These are phyloP conservation scores for Bugula neritina DNA, from an alignment of 2,888 invertebrate genomes.

Conservation along the genomic window DNA sequence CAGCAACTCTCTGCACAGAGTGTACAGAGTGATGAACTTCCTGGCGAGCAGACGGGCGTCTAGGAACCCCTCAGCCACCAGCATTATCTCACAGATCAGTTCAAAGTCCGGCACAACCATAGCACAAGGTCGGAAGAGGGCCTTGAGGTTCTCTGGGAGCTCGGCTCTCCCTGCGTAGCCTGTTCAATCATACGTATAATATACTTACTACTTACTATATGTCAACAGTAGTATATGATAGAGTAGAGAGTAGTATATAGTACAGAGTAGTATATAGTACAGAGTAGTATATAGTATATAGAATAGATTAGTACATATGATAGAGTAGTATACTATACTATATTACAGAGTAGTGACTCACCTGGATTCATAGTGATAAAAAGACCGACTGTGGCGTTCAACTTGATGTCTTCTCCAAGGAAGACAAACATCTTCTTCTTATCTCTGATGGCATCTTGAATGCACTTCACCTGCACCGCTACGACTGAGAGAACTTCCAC, in stretches of 20 bases:
- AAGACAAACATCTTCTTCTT: conserved; percentile 83
- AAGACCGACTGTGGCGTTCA: conserved; percentile 82
- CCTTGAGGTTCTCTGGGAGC: conserved; percentile 54
- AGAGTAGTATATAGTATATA: too few species aligned
- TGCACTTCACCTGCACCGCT: conserved; percentile 73
- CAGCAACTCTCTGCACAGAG: conserved; percentile 83
- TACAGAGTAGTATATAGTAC: too few species aligned
- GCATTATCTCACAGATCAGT: conserved; percentile 94
- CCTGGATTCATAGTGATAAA: conserved; percentile 95
- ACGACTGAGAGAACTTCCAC: conserved; percentile 95
- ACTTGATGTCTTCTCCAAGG: conserved; percentile 82
- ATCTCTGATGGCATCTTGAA: conserved; percentile 77
- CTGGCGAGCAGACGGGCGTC: conserved; percentile 86
- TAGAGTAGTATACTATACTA: too few species aligned
- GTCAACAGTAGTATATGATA: too few species aligned
- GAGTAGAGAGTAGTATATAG: too few species aligned
- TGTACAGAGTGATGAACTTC: conserved; percentile 91
- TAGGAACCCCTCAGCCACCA: conserved; percentile 94
- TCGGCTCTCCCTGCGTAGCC: conserved; percentile 82
- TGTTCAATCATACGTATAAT: too few species aligned
- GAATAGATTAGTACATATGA: too few species aligned
- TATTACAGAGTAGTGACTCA: too few species aligned
- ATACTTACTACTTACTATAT: too few species aligned
- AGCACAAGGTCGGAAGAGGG: conserved; percentile 75
- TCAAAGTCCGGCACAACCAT: conserved; percentile 98